Evolutionary conservation across 2,113 vertebrate genomes (phyloP).

Genomic region (Sceloporus undulatus): DNA sequence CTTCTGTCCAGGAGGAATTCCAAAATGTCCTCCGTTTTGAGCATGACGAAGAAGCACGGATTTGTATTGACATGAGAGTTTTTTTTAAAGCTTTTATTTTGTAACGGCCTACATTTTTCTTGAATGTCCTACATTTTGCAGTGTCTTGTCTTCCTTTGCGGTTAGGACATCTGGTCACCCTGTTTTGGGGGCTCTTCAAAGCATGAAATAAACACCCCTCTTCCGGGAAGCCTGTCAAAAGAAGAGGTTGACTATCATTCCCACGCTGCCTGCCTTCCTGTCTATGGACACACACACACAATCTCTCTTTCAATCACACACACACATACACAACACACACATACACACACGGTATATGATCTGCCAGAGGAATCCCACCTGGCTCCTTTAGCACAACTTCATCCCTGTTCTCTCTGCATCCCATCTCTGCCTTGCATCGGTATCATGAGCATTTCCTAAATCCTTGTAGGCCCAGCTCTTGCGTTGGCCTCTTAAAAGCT

Average conservation of each 20-base stretch:
- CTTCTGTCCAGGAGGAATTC: no score
- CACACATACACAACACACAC: neutral
- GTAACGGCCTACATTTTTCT: neutral
- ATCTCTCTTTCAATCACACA: neutral
- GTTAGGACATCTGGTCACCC: no score
- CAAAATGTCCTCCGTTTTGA: no score
- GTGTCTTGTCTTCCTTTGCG: no score
- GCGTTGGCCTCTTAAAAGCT: neutral
- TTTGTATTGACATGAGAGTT: no score
- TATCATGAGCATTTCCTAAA: neutral
- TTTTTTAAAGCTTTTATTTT: neutral
- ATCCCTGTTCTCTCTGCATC: neutral
- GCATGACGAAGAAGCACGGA: no score
- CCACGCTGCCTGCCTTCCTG: neutral
- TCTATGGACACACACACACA: neutral
- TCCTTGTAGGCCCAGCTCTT: neutral
- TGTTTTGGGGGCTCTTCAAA: neutral
- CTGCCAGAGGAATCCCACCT: neutral
- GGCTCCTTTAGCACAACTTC: neutral
- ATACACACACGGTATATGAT: neutral
- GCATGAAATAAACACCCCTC: neutral
- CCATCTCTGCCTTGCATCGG: neutral
- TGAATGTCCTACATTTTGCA: no score
- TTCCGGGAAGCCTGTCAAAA: neutral
- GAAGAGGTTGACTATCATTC: neutral